phyloP scores from a whole-genome alignment of 1,140 invertebrate genomes.

The Metopolophium dirhodum region DNA sequence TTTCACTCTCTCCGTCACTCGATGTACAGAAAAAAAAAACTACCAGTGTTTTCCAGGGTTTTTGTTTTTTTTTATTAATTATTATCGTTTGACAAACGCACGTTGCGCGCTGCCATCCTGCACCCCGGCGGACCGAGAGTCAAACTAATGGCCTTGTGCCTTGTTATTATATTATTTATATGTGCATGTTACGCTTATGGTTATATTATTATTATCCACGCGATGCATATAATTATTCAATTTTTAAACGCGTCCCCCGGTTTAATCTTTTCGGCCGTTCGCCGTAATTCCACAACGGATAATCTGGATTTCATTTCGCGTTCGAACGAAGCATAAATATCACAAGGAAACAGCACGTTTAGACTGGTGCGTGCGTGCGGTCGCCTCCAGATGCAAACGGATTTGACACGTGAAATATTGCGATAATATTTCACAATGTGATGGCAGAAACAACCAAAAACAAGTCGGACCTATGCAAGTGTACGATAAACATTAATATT shows the following conservation, averaged over 20 bases:
- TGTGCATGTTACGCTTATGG: not conserved
- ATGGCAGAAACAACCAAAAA: not conserved
- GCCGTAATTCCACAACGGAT: not conserved
- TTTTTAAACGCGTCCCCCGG: not conserved
- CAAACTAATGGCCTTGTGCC: conserved; percentile 2
- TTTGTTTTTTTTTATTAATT: conserved; percentile 8
- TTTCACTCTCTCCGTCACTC: not conserved
- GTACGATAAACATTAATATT: not conserved
- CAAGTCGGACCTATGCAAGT: not conserved
- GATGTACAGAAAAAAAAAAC: not conserved
- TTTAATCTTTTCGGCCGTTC: conserved; percentile 16
- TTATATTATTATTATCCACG: not conserved
- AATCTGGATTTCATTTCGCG: not conserved
- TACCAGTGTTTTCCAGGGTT: not conserved
- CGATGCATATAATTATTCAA: not conserved
- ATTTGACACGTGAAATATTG: not conserved
- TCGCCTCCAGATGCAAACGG: not conserved
- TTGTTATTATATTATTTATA: not conserved
- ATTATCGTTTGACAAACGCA: conserved; percentile 15
- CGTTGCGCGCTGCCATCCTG: not conserved
- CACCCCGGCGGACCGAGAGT: not conserved
- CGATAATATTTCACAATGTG: not conserved
- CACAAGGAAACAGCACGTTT: not conserved
- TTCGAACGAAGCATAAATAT: not conserved
- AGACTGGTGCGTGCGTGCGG: no score